Evolutionary conservation across 1,140 invertebrate species (phyloP).

Genomic region (Ptiloglossa arizonensis): DNA sequence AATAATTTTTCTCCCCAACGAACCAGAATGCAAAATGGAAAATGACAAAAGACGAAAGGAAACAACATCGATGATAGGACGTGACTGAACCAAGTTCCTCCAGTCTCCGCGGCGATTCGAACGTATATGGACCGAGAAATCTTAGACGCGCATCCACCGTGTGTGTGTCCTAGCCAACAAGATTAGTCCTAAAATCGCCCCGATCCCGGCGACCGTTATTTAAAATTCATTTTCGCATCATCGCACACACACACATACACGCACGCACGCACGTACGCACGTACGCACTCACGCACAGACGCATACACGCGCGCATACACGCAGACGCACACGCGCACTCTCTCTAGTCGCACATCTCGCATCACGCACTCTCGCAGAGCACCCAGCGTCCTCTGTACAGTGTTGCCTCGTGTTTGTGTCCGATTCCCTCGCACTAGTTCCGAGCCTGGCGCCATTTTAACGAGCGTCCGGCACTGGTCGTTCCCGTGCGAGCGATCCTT

Average conservation of each 20-base stretch:
- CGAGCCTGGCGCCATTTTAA: conserved; percentile 11
- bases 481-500: not conserved
- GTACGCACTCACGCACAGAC: no score
- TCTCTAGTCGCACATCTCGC: conserved; percentile 7
- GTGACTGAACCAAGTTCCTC: conserved; percentile 45
- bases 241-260: not conserved
- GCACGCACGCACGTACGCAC: no score
- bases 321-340: not conserved
- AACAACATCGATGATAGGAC: conserved; percentile 2
- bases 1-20: not conserved
- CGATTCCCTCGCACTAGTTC: not conserved
- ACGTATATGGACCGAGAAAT: conserved; percentile 39
- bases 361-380: conserved; percentile 32
- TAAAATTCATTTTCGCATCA: conserved; percentile 37
- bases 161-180: conserved; percentile 49
- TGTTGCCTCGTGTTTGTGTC: not conserved
- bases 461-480: conserved; percentile 28
- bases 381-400: conserved; percentile 47
- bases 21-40: not conserved
- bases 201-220: conserved; percentile 30
- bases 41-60: not conserved
- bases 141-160: conserved; percentile 27
- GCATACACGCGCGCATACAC: not conserved
- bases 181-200: conserved; percentile 52
- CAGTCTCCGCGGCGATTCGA: conserved; percentile 18